Base-by-base conservation (phyloP, 2,888 invertebrate genomes). In the Mythimna pallens region DNA sequence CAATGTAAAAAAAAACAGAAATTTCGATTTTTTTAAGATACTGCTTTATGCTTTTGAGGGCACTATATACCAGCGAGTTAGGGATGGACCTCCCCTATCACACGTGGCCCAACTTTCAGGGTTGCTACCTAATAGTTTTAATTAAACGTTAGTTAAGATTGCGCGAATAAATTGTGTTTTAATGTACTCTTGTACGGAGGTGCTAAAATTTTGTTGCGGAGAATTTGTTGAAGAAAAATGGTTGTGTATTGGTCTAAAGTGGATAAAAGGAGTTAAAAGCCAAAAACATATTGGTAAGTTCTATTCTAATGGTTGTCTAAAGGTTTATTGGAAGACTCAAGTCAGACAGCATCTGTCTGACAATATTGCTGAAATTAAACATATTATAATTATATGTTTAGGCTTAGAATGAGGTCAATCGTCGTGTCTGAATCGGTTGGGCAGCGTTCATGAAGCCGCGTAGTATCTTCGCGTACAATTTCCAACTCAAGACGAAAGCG, bases 131-230 rank as follows among this genome's bases (percentile, higher is more conserved):
- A 78, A 80, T 87, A 87, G 88, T 87, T 89, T 88, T 89, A 87
- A 89, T 89, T 88, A 87, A 87, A 87, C 82, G 74, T 86, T 85
- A 84, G 83, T 87, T 83, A 85, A 86, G 86, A 86, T 82, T 86
- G 82, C 65, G 77, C 72, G 65, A 81, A 76, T 82, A 76, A 80
- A 81, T 79, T 75, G 64, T 65, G 66, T 78, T 76, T 80, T 78
- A 86, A 86, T 82, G 78, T 70, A 81, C 69, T 69, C 65, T 55
- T 75, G 66, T 68, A 69, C 47, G 59, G 36, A 72, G 76, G 81
- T 82, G 78, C 57, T 62, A 74, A 50, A 64, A 68, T 78, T 58
- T 68, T 62, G 57, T 65, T 8, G 34, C 52, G n/a, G 30, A n/a
- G 30, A 34, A 22, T 62, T 55, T 34, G 34, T 40, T 40, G 7